Base-by-base conservation (phyloP, 2,113 vertebrate genomes). In the Hippocampus mohnikei region DNA sequence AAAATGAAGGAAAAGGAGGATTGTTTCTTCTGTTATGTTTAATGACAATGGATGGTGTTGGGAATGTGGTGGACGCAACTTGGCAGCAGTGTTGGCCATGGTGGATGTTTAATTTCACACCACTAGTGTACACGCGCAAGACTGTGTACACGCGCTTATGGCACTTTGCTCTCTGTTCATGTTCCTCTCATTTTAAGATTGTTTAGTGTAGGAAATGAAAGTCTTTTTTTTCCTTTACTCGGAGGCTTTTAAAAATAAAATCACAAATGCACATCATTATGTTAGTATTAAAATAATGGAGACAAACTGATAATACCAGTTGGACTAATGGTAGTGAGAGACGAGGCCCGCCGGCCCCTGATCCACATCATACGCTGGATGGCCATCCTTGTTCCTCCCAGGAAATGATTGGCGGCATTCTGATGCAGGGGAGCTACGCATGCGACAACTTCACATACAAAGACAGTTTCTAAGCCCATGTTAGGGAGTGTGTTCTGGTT, bases 201-300 rank as follows among this genome's bases (percentile, higher is more conserved):
- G 78, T 89, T 85, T 80, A 71, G 71, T 69, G 76, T 86, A 86
- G 81, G 83, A 88, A 90, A 89, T 89, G 71, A 89, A 83, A 86
- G 83, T 79, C 63, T 48, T 81, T 82, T 74, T 60, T 58, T 58
- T 82, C 33, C 33, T 37, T 74, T 58, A 13, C 73, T 70, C 64
- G 20, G 66, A 78, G 76, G 75, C 84, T 87, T 91, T 88, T 81
- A 87, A 89, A 90, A 86, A 55, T 87, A 90, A 88, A 87, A 87
- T 86, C 83, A 82, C 83, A 90, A 88, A 83, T 84, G 69, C 75
- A 85, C 77, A 84, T 85, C 82, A 88, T 92, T 88, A 91, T 85
- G 83, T 81, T 76, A 70, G 81, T 83, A 85, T 88, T 90, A 87
- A 88, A 86, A 89, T 88, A 88, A 92, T 90, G 85, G 85, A 90